Conservation (phyloP, 2,113 vertebrate genomes). For the Mixornis gularis region DNA sequence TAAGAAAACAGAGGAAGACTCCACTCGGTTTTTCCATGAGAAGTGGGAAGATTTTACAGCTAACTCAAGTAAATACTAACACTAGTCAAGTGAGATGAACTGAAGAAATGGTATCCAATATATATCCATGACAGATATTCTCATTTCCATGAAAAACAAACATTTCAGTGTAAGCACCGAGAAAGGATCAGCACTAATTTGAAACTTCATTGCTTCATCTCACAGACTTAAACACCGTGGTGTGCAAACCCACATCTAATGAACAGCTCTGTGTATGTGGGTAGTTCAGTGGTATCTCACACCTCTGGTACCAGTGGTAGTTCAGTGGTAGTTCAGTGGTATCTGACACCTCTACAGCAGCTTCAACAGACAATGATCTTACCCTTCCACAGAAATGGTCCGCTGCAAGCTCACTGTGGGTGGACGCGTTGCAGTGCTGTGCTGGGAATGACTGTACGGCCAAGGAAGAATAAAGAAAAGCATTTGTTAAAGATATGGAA, state of each 20-base stretch:
- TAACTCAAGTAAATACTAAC: background rate
- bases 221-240: background rate
- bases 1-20: background rate
- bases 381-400: constrained; percentile 80
- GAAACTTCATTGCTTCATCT: background rate
- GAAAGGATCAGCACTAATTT: background rate
- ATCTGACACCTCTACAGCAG: constrained; percentile 2
- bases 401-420: constrained; percentile 77
- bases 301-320: background rate
- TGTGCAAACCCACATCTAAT: background rate
- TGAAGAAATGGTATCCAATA: background rate
- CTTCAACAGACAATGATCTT: constrained; percentile 63
- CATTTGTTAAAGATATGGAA: constrained; percentile 4
- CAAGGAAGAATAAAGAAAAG: constrained; percentile 56
- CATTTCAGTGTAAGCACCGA: background rate
- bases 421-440: constrained; percentile 73
- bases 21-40: background rate
- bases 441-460: constrained; percentile 73
- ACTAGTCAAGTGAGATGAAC: background rate
- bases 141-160: background rate
- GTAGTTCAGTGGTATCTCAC: background rate
- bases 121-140: background rate
- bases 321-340: background rate
- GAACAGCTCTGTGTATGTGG: background rate
- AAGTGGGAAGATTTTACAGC: background rate